phyloP scores from a whole-genome alignment of 1,140 invertebrate genomes.

The Periplaneta americana region DNA sequence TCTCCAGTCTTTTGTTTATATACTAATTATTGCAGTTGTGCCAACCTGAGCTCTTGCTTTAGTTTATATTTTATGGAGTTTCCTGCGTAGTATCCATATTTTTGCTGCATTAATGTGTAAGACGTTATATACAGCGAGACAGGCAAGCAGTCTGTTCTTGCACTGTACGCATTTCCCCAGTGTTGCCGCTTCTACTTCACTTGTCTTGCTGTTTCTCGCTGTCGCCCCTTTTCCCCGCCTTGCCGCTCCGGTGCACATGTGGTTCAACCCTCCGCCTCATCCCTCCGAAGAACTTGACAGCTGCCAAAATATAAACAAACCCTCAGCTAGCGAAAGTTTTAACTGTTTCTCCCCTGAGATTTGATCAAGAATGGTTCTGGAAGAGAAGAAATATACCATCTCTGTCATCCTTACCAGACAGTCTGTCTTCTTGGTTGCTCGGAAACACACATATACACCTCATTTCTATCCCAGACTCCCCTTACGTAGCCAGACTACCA shows the following conservation, averaged over 20 bases:
- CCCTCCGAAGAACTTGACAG: not conserved
- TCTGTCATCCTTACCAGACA: not conserved
- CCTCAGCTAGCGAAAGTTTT: not conserved
- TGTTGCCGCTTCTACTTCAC: not conserved
- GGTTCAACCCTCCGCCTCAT: not conserved
- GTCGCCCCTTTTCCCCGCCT: not conserved
- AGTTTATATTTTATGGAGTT: not conserved
- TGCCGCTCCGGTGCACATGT: not conserved
- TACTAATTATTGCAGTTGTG: not conserved
- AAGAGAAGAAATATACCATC: not conserved
- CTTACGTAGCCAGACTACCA: not conserved
- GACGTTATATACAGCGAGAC: too few relatives aligned
- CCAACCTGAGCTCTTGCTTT: not conserved
- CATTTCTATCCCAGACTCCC: not conserved
- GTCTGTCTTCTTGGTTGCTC: too few relatives aligned
- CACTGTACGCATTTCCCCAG: not conserved
- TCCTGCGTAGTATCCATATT: not conserved
- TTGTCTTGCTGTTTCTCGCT: not conserved
- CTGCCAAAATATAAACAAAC: slow-evolving; percentile 1
- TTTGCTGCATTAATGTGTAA: not conserved
- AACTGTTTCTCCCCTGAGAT: not conserved
- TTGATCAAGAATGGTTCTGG: not conserved
- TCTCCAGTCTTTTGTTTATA: too few relatives aligned
- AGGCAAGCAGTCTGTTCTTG: too few relatives aligned
- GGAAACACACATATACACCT: not conserved